Percentiles rank a stretch among this genome's conserved stretches.
Evolutionary conservation across 2,888 invertebrate genomes (phyloP).

Genomic region (Microctonus brassicae): DNA sequence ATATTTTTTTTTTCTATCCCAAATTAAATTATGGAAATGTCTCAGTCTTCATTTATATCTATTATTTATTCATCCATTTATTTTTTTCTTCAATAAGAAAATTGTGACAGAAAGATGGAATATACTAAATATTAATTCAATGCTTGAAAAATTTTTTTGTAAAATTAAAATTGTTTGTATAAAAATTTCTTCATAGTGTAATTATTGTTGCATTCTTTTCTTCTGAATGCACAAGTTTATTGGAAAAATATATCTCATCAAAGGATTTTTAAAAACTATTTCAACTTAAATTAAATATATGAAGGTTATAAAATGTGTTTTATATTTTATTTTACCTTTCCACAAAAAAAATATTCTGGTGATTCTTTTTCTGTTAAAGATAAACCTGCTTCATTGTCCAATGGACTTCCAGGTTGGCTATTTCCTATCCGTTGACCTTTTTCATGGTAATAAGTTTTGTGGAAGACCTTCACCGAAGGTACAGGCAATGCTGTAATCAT

Average conservation of each 20-base stretch:
- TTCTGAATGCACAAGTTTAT: too few species aligned
- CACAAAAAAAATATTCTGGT: slow-evolving; percentile 65
- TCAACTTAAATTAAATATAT: too few species aligned
- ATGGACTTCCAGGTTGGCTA: slow-evolving; percentile 65
- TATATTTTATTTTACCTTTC: slow-evolving; percentile 54
- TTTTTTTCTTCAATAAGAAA: background rate
- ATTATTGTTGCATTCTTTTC: too few species aligned
- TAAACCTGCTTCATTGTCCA: slow-evolving; percentile 63
- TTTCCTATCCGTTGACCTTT: slow-evolving; percentile 61
- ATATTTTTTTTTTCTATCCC: slow-evolving; percentile 12
- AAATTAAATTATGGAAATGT: background rate
- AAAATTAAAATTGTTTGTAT: too few species aligned
- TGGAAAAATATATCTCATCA: too few species aligned
- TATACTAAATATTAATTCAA: too few species aligned
- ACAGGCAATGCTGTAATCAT: slow-evolving; percentile 67
- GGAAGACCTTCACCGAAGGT: slow-evolving; percentile 66
- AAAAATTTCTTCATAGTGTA: too few species aligned
- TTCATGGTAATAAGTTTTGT: slow-evolving; percentile 66
- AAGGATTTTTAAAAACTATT: too few species aligned
- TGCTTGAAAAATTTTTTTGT: too few species aligned
- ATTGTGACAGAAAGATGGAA: too few species aligned
- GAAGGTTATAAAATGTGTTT: too few species aligned
- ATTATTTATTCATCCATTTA: background rate
- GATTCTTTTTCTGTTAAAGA: slow-evolving; percentile 61
- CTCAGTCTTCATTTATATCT: background rate